A percentile compares a stretch with the other conserved stretches of the same genome.
Conservation (phyloP, 2,797 vertebrate species). For the Acridotheres tristis region DNA sequence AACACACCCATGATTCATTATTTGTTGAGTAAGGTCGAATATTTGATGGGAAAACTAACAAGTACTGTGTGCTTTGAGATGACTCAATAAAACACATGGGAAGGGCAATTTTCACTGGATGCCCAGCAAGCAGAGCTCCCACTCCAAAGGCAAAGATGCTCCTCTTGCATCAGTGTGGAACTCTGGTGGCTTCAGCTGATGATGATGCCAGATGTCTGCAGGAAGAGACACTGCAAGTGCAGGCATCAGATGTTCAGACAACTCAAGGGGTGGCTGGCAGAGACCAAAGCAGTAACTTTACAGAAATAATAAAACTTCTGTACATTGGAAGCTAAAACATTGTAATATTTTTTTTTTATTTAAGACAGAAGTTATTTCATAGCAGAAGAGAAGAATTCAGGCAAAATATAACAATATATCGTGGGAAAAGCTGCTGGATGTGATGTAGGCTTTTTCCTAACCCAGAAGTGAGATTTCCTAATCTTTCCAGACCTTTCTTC, state of each 20-base stretch:
- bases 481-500: background rate
- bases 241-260: background rate
- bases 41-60: background rate
- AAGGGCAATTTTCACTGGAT: background rate
- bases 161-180: background rate
- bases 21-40: background rate
- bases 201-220: background rate
- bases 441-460: background rate
- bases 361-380: background rate
- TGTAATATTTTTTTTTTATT: background rate
- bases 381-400: background rate
- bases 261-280: background rate
- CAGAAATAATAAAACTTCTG: background rate
- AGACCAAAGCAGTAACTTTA: background rate
- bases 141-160: background rate
- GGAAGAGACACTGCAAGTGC: background rate
- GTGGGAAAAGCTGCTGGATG: background rate
- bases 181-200: background rate
- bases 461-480: background rate
- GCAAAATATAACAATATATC: background rate
- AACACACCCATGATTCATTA: background rate
- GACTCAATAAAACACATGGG: background rate
- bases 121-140: background rate
- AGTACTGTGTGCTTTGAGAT: background rate
- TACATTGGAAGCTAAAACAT: background rate